phyloP scores from a whole-genome alignment of 2,113 vertebrate genomes.

The Aegithalos caudatus region DNA sequence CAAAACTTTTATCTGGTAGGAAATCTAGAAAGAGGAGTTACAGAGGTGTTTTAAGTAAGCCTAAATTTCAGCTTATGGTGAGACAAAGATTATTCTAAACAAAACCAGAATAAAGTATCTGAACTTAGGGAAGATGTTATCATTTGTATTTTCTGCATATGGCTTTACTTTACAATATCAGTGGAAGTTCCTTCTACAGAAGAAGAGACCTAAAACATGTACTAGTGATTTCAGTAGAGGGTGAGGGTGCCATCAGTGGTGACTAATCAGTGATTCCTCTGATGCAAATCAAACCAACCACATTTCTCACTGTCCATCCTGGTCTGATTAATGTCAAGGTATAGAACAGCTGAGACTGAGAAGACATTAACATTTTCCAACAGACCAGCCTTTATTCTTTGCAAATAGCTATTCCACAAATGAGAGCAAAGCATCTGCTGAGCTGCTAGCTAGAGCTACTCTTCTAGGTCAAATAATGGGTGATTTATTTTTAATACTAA shows the following conservation, averaged over 20 bases:
- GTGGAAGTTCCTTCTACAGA: background rate
- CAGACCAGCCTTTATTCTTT: background rate
- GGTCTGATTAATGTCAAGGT: background rate
- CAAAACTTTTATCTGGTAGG: background rate
- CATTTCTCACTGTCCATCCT: background rate
- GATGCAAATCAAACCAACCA: background rate
- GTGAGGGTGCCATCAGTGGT: background rate
- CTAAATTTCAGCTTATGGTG: background rate
- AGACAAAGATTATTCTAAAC: background rate
- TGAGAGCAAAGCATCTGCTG: background rate
- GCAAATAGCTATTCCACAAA: background rate
- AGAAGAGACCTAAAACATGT: background rate
- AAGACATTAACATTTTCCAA: background rate
- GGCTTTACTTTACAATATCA: background rate
- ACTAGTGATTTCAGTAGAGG: background rate
- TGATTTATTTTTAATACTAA: background rate
- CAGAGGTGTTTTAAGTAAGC: background rate
- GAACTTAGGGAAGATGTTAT: background rate
- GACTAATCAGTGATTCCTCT: background rate
- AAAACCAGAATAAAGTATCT: background rate
- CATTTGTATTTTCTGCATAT: background rate
- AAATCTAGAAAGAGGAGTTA: background rate
- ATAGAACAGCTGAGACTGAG: background rate
- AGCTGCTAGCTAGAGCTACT: background rate
- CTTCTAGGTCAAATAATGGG: background rate